Evolutionary conservation across 2,797 vertebrate genomes (phyloP).

Genomic region (Sylvia borin): DNA sequence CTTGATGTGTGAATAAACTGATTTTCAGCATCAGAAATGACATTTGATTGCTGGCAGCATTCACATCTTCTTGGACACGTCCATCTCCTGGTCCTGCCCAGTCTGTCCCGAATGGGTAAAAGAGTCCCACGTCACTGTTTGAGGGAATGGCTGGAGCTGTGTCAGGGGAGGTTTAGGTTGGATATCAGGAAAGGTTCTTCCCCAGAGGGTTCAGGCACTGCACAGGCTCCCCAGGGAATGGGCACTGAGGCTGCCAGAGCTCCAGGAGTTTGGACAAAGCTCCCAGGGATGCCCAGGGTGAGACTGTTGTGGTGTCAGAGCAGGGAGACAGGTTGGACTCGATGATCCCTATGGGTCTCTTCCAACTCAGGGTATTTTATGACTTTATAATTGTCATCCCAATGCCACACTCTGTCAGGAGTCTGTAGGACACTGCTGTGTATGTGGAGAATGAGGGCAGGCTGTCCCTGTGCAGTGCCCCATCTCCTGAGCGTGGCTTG

Average conservation of each 20-base stretch:
- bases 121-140: rapidly evolving
- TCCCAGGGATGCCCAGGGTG: not conserved
- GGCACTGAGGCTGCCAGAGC: not conserved
- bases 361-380: not conserved
- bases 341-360: rapidly evolving
- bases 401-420: not conserved
- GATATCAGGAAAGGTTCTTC: rapidly evolving
- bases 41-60: not conserved
- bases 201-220: not conserved
- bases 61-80: rapidly evolving
- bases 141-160: not conserved
- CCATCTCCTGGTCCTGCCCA: not conserved
- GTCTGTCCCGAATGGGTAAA: not conserved
- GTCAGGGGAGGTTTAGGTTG: rapidly evolving
- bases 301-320: not conserved
- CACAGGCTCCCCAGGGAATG: not conserved
- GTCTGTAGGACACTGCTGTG: rapidly evolving
- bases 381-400: not conserved
- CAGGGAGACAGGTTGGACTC: rapidly evolving
- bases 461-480: not conserved
- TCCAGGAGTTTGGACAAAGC: rapidly evolving
- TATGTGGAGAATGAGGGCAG: rapidly evolving
- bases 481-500: not conserved
- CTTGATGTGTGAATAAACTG: not conserved
- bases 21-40: not conserved